Base-by-base conservation (phyloP, 1,140 invertebrate genomes). In the Sweltsa coloradensis region DNA sequence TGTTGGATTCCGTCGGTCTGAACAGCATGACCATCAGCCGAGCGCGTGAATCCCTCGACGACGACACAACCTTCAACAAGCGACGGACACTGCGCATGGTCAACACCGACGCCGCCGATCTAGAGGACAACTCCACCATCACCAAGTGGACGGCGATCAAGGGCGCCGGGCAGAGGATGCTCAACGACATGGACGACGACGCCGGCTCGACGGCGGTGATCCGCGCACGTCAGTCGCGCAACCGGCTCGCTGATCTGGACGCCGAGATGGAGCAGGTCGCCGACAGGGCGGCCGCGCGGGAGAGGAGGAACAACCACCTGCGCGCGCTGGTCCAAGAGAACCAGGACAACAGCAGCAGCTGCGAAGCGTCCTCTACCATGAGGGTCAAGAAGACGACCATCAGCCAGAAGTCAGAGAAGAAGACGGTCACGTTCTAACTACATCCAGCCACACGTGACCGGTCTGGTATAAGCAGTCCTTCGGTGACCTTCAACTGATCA, bases 221-320 rank as follows among this genome's bases (percentile, higher is more conserved):
- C 4, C 52, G 70, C 3, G 70, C 69, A 0, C 57, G 54, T 13
- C 58, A 62, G 27, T 68, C 67, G 5, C 63, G 71, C 31, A 73
- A 74, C 3, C 69, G 74, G 31, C 57, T 77, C 18, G 62, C 63
- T 6, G 76, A 79, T 47, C 59, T 79, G 36, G 74, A 78, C 53
- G 73, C 75, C 41, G 76, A 79, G 59, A 73, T 76, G 66, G 64
- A 68, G 13, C 72, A 70, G 43, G 56, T 77, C 40, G 67, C 60
- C 18, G 71, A 76, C 50, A 65, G 71, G 50, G 70, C 67, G 51
- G 72, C 68, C 0, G 68, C 66, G 1, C 70, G 75, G 29, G 74
- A 78, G 54, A 67, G 70, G 49, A 66, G 74, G 37, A 71, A 70
- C 0, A 71, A 72, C 3, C 62, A 72, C 44, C 65, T 77, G 16